Base-by-base conservation (phyloP, 2,888 invertebrate species). In the Operophtera brumata region DNA sequence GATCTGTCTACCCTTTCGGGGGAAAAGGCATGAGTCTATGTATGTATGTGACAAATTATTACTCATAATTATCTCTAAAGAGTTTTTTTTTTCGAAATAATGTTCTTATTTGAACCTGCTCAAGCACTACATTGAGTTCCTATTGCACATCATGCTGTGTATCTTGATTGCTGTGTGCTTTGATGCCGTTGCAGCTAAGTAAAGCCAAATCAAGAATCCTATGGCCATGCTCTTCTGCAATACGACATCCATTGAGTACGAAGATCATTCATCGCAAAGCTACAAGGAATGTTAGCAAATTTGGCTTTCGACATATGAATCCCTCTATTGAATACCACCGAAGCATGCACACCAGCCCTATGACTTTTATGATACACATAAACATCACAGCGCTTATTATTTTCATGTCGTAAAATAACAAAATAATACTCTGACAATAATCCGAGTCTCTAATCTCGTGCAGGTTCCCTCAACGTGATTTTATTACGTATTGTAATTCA, bases 321-420 rank as follows among this genome's bases (percentile, higher is more conserved):
- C 1, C 37, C 11, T 28, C 49, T 44, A 47, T 39, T 39, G 34
- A 56, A 50, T 44, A 56, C 45, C 48, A 49, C 37, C 45, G 47
- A 46, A 42, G 45, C 59, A 60, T 62, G 40, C 71, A 71, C 65
- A 72, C 69, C 68, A 53, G 55, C 65, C 77, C 77, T 71, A 75
- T 68, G 67, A 75, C 65, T 85, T 86, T 87, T 86, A 88, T 84
- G 80, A 80, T 79, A 61, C 63, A 71, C 79, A 80, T 86, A 87
- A 87, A 86, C 77, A 80, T 69, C 71, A 74, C 56, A 64, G 66
- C 73, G 79, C 78, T 86, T 85, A 87, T 86, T 86, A 86, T 86
- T 86, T 86, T 84, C 79, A 75, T 70, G 85, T 87, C 86, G 78
- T 88, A 88, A 88, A 89, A 85, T 84, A 83, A 83, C 82, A 81